Conservation (phyloP, 2,888 invertebrate genomes). For the Spodoptera picta region DNA sequence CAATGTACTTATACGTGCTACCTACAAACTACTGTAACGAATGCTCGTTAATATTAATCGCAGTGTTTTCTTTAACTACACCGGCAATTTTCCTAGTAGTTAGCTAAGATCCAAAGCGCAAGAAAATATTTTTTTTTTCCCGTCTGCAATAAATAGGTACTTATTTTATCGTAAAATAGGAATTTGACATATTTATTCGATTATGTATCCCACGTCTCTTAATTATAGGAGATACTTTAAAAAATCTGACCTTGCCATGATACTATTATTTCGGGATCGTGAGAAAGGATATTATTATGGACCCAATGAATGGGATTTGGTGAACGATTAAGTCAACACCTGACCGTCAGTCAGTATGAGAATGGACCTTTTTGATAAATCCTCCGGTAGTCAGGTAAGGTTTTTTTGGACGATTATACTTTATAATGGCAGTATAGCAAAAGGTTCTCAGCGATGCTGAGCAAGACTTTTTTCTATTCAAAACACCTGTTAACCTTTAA, state of each 20-base stretch:
- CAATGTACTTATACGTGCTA: constrained; percentile 63
- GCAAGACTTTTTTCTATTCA: constrained; percentile 27
- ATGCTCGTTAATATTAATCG: constrained; percentile 62
- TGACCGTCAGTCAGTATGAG: constrained; percentile 67
- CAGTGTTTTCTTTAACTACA: constrained; percentile 28
- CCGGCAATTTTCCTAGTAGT: constrained; percentile 33
- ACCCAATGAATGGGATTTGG: constrained; percentile 63
- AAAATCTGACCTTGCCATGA: constrained; percentile 53
- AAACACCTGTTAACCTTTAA: constrained; percentile 59
- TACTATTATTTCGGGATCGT: constrained; percentile 67
- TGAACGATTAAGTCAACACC: constrained; percentile 76
- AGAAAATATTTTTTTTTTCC: too few species aligned
- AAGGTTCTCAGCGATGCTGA: constrained; percentile 35
- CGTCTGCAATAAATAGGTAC: too few species aligned
- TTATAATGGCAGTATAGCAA: constrained; percentile 27
- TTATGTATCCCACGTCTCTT: not conserved
- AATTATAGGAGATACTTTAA: constrained; percentile 22
- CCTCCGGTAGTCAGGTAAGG: constrained; percentile 74
- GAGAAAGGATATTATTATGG: constrained; percentile 73
- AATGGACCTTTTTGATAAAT: constrained; percentile 63
- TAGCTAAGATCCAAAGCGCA: not conserved
- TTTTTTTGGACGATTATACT: constrained; percentile 61
- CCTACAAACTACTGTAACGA: constrained; percentile 51
- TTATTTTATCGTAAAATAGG: too few species aligned
- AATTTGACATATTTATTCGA: not conserved